Conservation (phyloP, 2,113 vertebrate genomes). For the Phalacrocorax carbo region DNA sequence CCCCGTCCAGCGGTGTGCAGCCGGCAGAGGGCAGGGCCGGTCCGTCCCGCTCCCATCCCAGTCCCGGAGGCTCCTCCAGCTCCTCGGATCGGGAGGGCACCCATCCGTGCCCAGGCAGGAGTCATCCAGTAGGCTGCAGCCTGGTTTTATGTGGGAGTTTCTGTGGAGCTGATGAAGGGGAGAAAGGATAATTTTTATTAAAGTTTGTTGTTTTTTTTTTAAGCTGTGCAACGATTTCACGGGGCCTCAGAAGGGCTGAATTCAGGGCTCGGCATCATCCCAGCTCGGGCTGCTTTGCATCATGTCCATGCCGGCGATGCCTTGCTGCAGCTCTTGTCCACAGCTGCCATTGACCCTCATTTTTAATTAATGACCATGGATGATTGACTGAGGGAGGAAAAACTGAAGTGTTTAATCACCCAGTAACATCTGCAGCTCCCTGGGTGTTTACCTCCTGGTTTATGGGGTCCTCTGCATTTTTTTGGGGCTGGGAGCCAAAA, state of each 20-base stretch:
- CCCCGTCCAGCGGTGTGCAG: background rate
- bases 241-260: background rate
- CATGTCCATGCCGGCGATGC: accelerated
- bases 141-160: background rate
- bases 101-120: accelerated
- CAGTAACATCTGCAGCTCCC: background rate
- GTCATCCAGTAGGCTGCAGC: accelerated
- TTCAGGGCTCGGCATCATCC: accelerated
- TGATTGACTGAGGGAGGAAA: accelerated
- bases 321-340: background rate
- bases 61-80: background rate
- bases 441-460: background rate
- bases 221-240: background rate
- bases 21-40: slow-evolving; percentile 43
- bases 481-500: background rate
- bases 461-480: background rate
- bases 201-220: background rate
- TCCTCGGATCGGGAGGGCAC: background rate
- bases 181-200: background rate
- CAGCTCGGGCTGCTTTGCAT: background rate
- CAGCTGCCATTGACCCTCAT: background rate
- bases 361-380: accelerated
- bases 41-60: accelerated
- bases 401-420: background rate
- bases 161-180: background rate